Percentiles rank a stretch among this genome's conserved stretches.
These are phyloP conservation scores for Protomyctophum bolini DNA, from an alignment of 2,113 vertebrate genomes.

Conservation along the genomic window DNA sequence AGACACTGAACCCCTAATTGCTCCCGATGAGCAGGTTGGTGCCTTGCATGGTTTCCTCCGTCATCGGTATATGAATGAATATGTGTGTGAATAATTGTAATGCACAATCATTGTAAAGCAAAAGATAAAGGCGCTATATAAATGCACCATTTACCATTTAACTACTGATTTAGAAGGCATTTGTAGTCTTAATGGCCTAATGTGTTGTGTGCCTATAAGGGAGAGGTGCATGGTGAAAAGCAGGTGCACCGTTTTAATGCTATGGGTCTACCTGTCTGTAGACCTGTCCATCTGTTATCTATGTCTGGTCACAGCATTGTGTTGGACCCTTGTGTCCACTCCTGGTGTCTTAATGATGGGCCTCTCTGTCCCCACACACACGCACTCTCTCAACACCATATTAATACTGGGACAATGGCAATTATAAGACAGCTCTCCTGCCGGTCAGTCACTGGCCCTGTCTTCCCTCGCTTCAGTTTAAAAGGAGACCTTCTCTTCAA, in stretches of 20 bases:
- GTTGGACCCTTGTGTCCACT: constrained; percentile 64
- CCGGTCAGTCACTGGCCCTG: constrained; percentile 35
- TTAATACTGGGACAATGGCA: constrained; percentile 31
- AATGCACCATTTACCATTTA: no score
- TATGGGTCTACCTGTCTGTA: background rate
- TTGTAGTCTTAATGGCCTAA: no score
- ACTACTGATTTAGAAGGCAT: no score
- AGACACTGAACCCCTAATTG: no score
- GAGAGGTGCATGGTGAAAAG: constrained; percentile 24
- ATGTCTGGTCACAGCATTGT: constrained; percentile 39
- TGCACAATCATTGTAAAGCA: no score
- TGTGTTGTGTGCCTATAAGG: no score
- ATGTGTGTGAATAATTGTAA: no score
- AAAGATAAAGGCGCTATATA: no score
- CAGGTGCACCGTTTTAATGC: constrained; percentile 59
- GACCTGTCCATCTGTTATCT: constrained; percentile 13
- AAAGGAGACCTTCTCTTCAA: constrained; percentile 40
- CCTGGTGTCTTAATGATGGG: constrained; percentile 42
- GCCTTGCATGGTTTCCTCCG: no score
- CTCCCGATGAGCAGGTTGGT: no score
- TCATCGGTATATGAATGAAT: no score
- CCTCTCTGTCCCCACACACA: constrained; percentile 36
- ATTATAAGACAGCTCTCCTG: constrained; percentile 27
- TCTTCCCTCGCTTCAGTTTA: constrained; percentile 10
- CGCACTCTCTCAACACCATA: constrained; percentile 28